Conservation (phyloP, 2,888 invertebrate genomes). For the Iselma pallidipennis region DNA sequence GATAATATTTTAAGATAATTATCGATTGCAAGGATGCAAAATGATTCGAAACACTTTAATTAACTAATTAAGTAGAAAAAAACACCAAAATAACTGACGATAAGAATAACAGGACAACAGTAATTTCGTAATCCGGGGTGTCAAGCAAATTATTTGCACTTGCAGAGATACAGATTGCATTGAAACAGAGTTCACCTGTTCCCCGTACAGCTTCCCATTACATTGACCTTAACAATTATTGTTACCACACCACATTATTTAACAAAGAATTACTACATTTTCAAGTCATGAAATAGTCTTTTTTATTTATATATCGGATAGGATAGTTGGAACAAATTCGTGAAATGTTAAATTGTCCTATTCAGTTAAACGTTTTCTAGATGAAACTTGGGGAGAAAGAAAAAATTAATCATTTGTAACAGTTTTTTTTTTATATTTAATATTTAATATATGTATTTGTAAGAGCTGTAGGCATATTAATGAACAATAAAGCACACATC, state of each 20-base stretch:
- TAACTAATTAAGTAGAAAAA: no score
- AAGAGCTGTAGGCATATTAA: not conserved
- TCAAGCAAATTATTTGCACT: no score
- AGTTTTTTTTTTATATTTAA: no score
- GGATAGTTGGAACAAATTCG: not conserved
- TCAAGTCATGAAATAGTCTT: not conserved
- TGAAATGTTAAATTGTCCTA: conserved; percentile 7
- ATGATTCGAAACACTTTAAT: no score
- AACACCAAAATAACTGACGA: no score
- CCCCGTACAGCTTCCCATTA: not conserved
- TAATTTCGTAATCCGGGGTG: no score
- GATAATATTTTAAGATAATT: no score
- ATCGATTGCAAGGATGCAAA: no score
- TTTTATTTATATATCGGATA: not conserved
- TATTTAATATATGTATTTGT: no score
- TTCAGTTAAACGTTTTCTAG: no score
- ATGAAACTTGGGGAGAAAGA: not conserved
- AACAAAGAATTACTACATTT: not conserved
- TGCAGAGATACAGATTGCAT: no score
- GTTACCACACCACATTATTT: not conserved
- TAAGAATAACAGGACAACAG: no score
- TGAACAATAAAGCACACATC: not conserved
- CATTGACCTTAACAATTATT: conserved; percentile 1
- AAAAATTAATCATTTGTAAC: not conserved
- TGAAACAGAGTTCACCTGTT: not conserved